Conservation (phyloP, 2,888 invertebrate genomes). For the Eupithecia centaureata region DNA sequence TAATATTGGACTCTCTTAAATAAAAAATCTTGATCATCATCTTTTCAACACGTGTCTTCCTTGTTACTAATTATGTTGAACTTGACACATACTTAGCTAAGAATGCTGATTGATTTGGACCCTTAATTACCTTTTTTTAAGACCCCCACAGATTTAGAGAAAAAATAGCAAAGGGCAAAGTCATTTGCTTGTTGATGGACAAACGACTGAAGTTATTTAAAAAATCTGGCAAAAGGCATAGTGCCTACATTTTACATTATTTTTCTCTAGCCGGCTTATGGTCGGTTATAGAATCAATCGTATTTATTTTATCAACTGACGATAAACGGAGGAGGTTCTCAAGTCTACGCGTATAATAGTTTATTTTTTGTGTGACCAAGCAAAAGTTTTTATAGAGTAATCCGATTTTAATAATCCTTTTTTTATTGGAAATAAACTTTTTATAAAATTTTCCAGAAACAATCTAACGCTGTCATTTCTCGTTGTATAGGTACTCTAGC, state of each 20-base stretch:
- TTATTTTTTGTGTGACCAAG: too few relatives aligned
- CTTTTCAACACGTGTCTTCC: constrained; percentile 32
- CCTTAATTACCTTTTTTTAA: constrained; percentile 41
- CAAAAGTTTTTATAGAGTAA: too few relatives aligned
- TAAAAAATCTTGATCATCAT: constrained; percentile 28
- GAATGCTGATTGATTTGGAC: constrained; percentile 38
- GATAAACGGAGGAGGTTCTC: too few relatives aligned
- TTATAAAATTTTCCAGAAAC: constrained; percentile 7
- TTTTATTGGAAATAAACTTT: too few relatives aligned
- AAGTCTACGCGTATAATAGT: too few relatives aligned
- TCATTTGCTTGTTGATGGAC: constrained; percentile 20
- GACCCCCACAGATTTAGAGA: constrained; percentile 23
- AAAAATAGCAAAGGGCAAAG: constrained; percentile 20
- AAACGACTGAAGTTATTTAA: not conserved
- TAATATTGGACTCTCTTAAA: not conserved
- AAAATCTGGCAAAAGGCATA: not conserved
- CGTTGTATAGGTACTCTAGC: not conserved
- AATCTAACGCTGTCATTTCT: not conserved
- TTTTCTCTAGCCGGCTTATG: not conserved
- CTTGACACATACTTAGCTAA: constrained; percentile 35
- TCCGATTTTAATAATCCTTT: too few relatives aligned
- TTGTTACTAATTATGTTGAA: constrained; percentile 34
- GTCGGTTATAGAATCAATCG: not conserved
- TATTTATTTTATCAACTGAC: not conserved
- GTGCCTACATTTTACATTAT: not conserved